Conservation (phyloP, 2,888 invertebrate genomes). For the Brachypterus glaber region DNA sequence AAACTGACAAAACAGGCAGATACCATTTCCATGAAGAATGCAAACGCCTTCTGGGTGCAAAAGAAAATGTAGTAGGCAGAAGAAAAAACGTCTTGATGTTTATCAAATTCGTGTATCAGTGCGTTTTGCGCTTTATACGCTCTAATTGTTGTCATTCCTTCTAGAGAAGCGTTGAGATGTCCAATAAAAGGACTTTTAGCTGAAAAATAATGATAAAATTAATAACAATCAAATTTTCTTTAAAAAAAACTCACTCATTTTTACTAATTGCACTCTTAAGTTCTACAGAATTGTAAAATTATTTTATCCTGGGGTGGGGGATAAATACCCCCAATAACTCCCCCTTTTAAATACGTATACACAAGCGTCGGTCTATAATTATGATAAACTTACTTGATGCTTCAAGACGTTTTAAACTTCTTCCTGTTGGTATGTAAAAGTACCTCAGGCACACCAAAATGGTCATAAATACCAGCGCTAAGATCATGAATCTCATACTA, state of each 20-base stretch:
- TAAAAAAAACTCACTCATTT: no score
- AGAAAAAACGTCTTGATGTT: slow-evolving; percentile 29
- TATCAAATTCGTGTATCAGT: slow-evolving; percentile 33
- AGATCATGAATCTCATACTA: slow-evolving; percentile 42
- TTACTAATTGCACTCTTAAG: no score
- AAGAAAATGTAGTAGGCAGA: slow-evolving; percentile 31
- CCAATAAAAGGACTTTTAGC: slow-evolving; percentile 37
- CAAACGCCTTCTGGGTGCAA: slow-evolving; percentile 38
- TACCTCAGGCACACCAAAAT: slow-evolving; percentile 17
- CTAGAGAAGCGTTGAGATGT: slow-evolving; percentile 36
- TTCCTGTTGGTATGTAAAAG: slow-evolving; percentile 24
- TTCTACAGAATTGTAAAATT: no score
- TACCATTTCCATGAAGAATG: slow-evolving; percentile 31
- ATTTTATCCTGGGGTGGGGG: no score
- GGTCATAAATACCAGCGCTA: slow-evolving; percentile 17
- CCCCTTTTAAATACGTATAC: neutral
- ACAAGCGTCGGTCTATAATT: neutral
- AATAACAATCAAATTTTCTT: neutral
- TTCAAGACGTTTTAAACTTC: slow-evolving; percentile 27
- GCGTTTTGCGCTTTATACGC: slow-evolving; percentile 35
- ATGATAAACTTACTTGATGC: slow-evolving; percentile 43
- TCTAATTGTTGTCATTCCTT: slow-evolving; percentile 37
- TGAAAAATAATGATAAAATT: slow-evolving; percentile 19
- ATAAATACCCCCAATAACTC: no score
- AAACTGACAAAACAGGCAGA: slow-evolving; percentile 27